Conservation (phyloP, 2,888 invertebrate species). For the Eupithecia inturbata region DNA sequence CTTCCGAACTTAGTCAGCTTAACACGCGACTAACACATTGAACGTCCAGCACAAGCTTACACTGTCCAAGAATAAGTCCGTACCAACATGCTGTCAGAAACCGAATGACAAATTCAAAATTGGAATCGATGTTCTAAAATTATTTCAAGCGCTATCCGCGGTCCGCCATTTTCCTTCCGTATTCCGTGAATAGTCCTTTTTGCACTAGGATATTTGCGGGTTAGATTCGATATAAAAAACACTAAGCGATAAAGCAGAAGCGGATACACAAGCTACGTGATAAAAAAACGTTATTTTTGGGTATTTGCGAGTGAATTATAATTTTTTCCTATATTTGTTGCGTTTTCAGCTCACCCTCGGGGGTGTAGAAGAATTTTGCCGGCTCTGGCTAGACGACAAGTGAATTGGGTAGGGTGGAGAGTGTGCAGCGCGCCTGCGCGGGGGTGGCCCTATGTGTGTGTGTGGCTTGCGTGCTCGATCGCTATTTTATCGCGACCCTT, state of each 20-base stretch:
- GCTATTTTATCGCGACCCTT: conserved; percentile 57
- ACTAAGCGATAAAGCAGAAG: conserved; percentile 69
- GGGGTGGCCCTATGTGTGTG: conserved; percentile 63
- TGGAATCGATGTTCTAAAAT: conserved; percentile 49
- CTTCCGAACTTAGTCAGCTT: conserved; percentile 67
- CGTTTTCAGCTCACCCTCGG: conserved; percentile 73
- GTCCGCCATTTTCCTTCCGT: conserved; percentile 75
- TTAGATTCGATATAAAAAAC: conserved; percentile 51
- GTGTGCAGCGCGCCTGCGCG: conserved; percentile 71
- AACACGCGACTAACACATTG: conserved; percentile 53
- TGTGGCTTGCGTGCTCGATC: conserved; percentile 69
- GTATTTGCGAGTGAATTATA: conserved; percentile 51
- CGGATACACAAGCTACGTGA: conserved; percentile 55
- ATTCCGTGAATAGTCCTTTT: conserved; percentile 52
- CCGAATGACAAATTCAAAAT: conserved; percentile 31
- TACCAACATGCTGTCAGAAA: conserved; percentile 59
- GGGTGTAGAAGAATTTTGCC: conserved; percentile 80
- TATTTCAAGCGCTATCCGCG: conserved; percentile 55
- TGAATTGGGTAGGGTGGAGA: conserved; percentile 75
- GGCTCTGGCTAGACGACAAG: conserved; percentile 67
- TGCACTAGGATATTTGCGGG: conserved; percentile 42
- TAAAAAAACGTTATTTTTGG: conserved; percentile 50
- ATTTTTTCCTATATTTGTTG: conserved; percentile 69
- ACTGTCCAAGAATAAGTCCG: conserved; percentile 55
- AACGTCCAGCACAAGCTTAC: conserved; percentile 56